Percentiles rank a stretch among this genome's conserved stretches.
Evolutionary conservation across 2,888 invertebrate genomes (phyloP).

Genomic region (Folsomia manolachei): DNA sequence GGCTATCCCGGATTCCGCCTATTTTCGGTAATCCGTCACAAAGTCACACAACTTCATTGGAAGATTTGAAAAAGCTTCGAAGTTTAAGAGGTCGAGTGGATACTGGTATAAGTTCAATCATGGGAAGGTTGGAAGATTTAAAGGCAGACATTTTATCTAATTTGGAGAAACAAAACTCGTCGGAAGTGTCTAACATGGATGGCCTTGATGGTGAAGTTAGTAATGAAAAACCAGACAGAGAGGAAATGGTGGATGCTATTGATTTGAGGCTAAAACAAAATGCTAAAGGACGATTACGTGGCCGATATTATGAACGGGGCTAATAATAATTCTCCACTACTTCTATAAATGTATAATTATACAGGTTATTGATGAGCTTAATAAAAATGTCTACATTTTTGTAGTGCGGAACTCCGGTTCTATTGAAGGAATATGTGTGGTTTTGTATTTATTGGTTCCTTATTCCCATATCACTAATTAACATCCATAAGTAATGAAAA

Average conservation of each 20-base stretch:
- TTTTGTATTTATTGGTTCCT: not conserved
- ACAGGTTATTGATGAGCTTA: too few species aligned
- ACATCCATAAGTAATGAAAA: too few species aligned
- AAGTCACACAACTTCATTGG: not conserved
- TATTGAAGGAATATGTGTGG: not conserved
- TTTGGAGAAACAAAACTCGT: not conserved
- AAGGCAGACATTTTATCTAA: not conserved
- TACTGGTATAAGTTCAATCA: not conserved
- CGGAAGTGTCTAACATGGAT: not conserved
- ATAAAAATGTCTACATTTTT: too few species aligned
- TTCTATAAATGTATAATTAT: too few species aligned
- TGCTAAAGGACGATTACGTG: not conserved
- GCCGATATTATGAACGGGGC: not conserved
- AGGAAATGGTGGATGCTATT: not conserved
- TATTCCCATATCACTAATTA: not conserved
- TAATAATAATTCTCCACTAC: not conserved
- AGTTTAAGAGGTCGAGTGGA: not conserved
- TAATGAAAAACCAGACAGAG: too few species aligned
- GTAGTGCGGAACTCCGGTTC: too few species aligned
- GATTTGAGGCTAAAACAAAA: not conserved
- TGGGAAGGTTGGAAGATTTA: not conserved
- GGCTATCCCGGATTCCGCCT: not conserved
- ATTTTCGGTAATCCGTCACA: too few species aligned
- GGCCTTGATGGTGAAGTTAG: not conserved
- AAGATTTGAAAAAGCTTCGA: not conserved